Conservation (phyloP, 2,797 vertebrate species). For the Hyperoplus immaculatus region DNA sequence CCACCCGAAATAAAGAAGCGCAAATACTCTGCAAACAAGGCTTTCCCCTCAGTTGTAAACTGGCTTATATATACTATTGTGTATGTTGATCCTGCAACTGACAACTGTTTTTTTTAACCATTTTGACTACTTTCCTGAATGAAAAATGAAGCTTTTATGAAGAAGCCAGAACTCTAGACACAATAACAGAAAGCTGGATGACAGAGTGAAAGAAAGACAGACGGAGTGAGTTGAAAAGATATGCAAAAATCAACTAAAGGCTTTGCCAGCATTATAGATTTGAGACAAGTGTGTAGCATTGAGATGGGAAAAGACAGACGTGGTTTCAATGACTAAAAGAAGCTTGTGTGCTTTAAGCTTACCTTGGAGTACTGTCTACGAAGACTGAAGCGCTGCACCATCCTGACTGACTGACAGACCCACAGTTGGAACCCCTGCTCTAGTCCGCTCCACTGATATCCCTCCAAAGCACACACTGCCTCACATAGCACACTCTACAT, state of each 20-base stretch:
- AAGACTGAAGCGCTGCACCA: constrained; percentile 97
- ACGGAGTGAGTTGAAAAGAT: constrained; percentile 3
- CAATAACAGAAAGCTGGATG: constrained; percentile 21
- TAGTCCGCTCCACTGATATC: constrained; percentile 54
- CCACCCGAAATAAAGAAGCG: not conserved
- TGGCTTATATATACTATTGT: not conserved
- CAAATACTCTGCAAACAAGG: constrained; percentile 7
- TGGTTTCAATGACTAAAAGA: constrained; percentile 19
- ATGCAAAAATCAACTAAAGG: constrained; percentile 3
- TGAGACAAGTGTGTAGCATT: constrained; percentile 2
- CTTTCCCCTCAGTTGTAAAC: constrained; percentile 1
- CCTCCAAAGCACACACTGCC: constrained; percentile 60
- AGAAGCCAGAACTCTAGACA: constrained; percentile 1
- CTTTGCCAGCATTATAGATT: constrained; percentile 9
- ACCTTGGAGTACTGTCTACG: constrained; percentile 96
- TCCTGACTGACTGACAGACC: constrained; percentile 79
- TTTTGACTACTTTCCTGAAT: constrained; percentile 3
- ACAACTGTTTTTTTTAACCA: not conserved
- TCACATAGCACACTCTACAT: constrained; percentile 51
- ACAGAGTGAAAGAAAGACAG: constrained; percentile 8
- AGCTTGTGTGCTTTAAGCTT: constrained; percentile 69
- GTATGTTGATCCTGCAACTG: constrained; percentile 1
- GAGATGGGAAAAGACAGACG: constrained; percentile 6
- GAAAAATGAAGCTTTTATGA: constrained; percentile 24
- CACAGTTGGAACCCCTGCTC: constrained; percentile 63